Percentiles rank a stretch among this genome's conserved stretches.
These are phyloP conservation scores for Dryococelus australis DNA, from an alignment of 2,888 invertebrate species.

Conservation along the genomic window DNA sequence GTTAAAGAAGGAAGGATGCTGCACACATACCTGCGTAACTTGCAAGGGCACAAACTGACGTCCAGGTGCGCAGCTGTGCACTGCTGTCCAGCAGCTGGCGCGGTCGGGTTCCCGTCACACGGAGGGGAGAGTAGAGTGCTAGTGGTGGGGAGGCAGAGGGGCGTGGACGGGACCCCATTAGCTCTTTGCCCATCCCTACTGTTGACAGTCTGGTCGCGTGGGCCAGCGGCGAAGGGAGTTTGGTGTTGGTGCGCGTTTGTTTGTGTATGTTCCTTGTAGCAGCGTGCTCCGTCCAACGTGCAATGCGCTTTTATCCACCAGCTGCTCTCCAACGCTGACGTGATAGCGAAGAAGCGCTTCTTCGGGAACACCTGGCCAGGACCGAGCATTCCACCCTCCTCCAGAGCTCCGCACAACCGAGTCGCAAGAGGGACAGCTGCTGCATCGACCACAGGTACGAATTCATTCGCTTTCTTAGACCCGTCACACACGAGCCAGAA, in stretches of 20 bases:
- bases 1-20: too few species aligned
- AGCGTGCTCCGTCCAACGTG: neutral
- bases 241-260: neutral
- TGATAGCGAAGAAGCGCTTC: neutral
- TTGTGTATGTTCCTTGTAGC: neutral
- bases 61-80: neutral
- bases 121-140: neutral
- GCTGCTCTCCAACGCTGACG: neutral
- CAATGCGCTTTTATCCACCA: neutral
- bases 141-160: neutral
- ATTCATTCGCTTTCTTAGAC: neutral
- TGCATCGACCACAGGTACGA: neutral
- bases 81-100: neutral
- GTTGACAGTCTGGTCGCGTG: constrained; percentile 10
- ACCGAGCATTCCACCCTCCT: neutral
- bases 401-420: neutral
- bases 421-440: neutral
- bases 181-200: neutral
- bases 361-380: neutral
- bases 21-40: neutral
- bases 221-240: neutral
- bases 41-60: neutral
- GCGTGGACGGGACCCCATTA: neutral
- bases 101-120: neutral
- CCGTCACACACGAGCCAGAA: too few species aligned